A percentile compares a stretch with the other conserved stretches of the same genome.
These are phyloP conservation scores for Geopemphigus sp. DNA, from an alignment of 1,140 invertebrate genomes.

Conservation along the genomic window DNA sequence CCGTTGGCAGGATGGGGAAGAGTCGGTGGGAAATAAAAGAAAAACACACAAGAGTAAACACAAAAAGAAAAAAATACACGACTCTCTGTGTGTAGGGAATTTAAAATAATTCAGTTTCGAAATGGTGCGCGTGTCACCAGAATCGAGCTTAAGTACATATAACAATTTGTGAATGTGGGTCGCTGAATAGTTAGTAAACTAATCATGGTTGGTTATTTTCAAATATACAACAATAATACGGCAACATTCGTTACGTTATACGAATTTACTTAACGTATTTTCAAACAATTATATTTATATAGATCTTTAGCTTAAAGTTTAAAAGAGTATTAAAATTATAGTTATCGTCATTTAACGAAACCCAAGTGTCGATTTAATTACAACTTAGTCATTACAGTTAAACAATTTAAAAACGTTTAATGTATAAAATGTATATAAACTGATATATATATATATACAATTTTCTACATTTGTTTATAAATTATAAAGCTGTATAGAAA, in stretches of 20 bases:
- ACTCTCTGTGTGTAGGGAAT: conserved; percentile 12
- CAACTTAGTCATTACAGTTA: too few relatives aligned
- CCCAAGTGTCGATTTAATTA: too few relatives aligned
- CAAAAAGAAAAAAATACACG: not conserved
- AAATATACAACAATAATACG: not conserved
- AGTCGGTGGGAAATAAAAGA: conserved; percentile 1
- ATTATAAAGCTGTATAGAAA: too few relatives aligned
- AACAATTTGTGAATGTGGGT: conserved; percentile 1
- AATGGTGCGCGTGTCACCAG: not conserved
- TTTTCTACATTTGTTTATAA: too few relatives aligned
- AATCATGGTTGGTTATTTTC: not conserved
- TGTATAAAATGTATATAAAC: too few relatives aligned
- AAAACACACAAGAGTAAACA: not conserved
- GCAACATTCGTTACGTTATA: not conserved
- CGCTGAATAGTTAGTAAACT: not conserved
- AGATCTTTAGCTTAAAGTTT: not conserved
- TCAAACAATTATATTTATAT: not conserved
- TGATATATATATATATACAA: too few relatives aligned
- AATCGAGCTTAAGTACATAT: conserved; percentile 3
- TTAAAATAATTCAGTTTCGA: conserved; percentile 6
- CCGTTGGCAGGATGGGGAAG: not conserved
- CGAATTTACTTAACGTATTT: not conserved
- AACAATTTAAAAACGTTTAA: too few relatives aligned
- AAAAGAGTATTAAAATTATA: not conserved
- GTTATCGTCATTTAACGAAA: not conserved